phyloP scores from a whole-genome alignment of 2,113 vertebrate genomes.

The Gymnogyps californianus region DNA sequence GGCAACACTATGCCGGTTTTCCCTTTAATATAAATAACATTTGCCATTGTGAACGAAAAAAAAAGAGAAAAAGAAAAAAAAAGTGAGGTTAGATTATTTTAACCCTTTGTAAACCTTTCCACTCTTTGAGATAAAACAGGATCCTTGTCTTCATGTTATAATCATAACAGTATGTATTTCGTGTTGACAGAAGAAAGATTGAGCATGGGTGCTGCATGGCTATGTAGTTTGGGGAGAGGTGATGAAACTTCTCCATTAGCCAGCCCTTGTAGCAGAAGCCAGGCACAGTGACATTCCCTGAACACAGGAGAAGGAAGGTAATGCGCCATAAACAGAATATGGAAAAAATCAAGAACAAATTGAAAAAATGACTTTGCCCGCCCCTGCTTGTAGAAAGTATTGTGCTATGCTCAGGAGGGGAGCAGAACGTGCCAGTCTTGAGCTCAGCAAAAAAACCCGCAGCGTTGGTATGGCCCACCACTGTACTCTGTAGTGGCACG shows the following conservation, averaged over 20 bases:
- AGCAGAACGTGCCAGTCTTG: neutral
- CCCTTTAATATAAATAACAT: conserved; percentile 70
- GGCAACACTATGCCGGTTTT: conserved; percentile 53
- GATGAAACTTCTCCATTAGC: conserved; percentile 57
- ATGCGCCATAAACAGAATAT: neutral
- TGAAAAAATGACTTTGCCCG: neutral
- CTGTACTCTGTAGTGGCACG: rapidly evolving
- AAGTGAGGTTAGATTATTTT: conserved; percentile 62
- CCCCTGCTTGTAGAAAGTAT: neutral
- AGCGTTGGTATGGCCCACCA: rapidly evolving
- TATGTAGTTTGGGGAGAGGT: conserved; percentile 2
- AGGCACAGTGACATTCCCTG: neutral
- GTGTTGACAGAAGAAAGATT: conserved; percentile 44
- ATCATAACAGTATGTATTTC: conserved; percentile 34
- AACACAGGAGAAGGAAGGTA: neutral
- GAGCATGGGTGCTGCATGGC: neutral
- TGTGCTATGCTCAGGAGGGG: rapidly evolving
- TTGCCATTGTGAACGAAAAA: conserved; percentile 38
- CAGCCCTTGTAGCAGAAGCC: neutral
- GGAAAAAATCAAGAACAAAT: conserved; percentile 17
- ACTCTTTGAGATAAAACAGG: conserved; percentile 54
- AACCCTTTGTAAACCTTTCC: conserved; percentile 64
- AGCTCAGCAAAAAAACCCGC: neutral
- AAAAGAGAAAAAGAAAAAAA: neutral
- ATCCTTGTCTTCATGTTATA: conserved; percentile 32